These are phyloP conservation scores for Isaurus tuberculatus DNA, from an alignment of 92 coral and sea anemone genomes.

Conservation along the genomic window DNA sequence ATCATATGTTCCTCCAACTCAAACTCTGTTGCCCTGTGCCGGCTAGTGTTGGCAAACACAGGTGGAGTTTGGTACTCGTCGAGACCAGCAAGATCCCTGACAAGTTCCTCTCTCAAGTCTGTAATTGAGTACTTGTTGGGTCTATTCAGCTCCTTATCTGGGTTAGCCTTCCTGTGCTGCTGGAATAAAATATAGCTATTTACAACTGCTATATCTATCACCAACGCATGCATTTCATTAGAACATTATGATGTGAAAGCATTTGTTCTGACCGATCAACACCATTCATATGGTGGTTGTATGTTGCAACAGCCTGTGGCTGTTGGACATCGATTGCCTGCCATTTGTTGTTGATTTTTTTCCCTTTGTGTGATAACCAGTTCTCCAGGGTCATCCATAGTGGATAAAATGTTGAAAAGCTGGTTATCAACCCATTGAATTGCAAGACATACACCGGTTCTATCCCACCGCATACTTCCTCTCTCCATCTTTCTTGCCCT, in stretches of 20 bases:
- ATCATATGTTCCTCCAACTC: constrained; percentile 8
- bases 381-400: constrained; percentile 66
- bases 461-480: constrained; percentile 68
- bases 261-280: not conserved
- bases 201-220: not conserved
- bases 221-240: constrained; percentile 8
- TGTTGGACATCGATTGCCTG: not conserved
- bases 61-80: not conserved
- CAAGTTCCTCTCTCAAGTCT: not conserved
- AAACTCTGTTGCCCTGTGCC: not conserved
- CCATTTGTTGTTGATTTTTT: not conserved
- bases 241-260: not conserved
- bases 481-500: constrained; percentile 63
- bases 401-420: constrained; percentile 62
- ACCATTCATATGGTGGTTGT: not conserved
- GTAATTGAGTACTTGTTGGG: not conserved
- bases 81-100: constrained; percentile 7
- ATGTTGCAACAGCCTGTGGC: not conserved
- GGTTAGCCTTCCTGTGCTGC: constrained; percentile 4
- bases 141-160: not conserved
- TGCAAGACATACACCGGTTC: constrained; percentile 54
- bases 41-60: not conserved
- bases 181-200: not conserved
- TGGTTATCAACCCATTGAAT: constrained; percentile 67
- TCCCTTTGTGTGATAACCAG: not conserved